Percentiles rank a stretch among this genome's conserved stretches.
These are phyloP conservation scores for Zaprionus lineosus DNA, from an alignment of 2,888 invertebrate species.

Conservation along the genomic window DNA sequence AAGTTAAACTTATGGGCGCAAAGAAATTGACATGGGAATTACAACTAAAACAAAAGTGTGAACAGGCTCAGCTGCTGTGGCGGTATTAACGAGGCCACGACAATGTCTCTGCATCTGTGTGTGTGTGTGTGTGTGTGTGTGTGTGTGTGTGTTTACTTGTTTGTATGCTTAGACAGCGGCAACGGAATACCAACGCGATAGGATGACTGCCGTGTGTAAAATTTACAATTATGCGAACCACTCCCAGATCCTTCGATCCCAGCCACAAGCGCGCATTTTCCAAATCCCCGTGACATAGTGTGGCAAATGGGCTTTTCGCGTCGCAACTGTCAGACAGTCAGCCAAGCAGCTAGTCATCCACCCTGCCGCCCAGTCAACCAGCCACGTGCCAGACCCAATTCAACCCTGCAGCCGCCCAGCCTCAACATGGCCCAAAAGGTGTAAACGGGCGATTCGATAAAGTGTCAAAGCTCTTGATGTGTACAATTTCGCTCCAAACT, in stretches of 20 bases:
- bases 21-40: constrained; percentile 54
- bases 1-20: constrained; percentile 57
- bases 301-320: constrained; percentile 37
- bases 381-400: no score
- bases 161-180: no score
- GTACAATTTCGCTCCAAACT: no score
- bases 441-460: constrained; percentile 37
- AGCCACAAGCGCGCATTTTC: constrained; percentile 24
- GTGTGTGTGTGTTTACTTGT: constrained; percentile 1
- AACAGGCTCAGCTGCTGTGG: constrained; percentile 50
- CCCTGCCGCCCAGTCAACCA: no score
- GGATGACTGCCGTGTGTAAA: constrained; percentile 25
- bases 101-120: constrained; percentile 4
- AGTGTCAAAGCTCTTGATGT: constrained; percentile 22
- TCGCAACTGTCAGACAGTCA: constrained; percentile 1
- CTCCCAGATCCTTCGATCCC: constrained; percentile 24
- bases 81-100: constrained; percentile 30
- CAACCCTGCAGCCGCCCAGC: no score
- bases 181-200: no score
- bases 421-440: constrained; percentile 1
- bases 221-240: constrained; percentile 49
- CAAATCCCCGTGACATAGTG: constrained; percentile 17
- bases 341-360: no score
- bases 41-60: constrained; percentile 60
- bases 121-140: no score